Base-by-base conservation (phyloP, 1,140 invertebrate species). In the Muscidifurax raptorellus region DNA sequence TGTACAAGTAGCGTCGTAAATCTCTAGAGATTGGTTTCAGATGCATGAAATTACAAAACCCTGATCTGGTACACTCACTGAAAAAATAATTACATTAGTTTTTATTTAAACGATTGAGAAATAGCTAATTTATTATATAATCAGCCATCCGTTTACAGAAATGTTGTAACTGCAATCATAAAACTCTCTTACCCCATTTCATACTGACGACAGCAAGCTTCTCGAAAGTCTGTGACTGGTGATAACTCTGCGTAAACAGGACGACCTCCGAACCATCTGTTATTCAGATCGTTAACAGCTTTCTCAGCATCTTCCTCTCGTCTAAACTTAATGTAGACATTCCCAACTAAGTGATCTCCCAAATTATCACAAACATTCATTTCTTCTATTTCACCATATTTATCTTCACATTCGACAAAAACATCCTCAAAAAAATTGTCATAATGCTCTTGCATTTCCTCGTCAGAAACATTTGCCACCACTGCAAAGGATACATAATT, bases 41-140 rank as follows among this genome's bases (percentile, higher is more conserved):
- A 91, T 99, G 99, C 99, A 99, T 99, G 92, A 99, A 99, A 94
- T 99, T 99, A 93, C 99, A 99, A 93, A 99, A 99, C 72, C 99
- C 99, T 90, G 98, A 99, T 82, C 99, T 94, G 0, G 98, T 99
- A 91, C 99, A 99, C 94, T 99, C 98, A 6, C 96, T 96, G 90
- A 71, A 92, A 82, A 87, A 82, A 82, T 86, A 82, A 85, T 30
- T 75, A 80, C 67, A 74, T 75, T 47, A 64, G n/a, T 47, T 18
- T 74, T 69, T 74, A 0, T 30, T 18, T 64, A 12, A 82, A 78
- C 27, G 36, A 84, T 36, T 74, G 28, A 72, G 28, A 15, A 32
- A 30, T 36, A 40, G 7, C n/a, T 84, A 64, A 83, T 80, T 72
- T 80, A 67, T 84, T 67, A 22, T 30, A 18, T 74, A 40, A 44